Conservation (phyloP, 2,797 vertebrate species). For the Myripristis murdjan region DNA sequence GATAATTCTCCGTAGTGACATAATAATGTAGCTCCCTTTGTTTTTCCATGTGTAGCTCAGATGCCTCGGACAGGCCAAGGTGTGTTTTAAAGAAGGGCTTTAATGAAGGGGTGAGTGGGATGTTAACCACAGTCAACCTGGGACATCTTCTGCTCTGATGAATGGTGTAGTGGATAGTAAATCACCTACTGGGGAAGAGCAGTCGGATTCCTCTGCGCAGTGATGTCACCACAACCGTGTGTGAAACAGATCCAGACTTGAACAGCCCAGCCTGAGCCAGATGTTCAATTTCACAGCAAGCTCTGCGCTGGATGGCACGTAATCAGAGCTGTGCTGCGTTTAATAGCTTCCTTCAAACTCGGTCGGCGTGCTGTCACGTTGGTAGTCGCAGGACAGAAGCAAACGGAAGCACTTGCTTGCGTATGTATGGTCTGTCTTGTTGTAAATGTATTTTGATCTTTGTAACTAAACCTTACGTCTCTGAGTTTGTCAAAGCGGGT, state of each 20-base stretch:
- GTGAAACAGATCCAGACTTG: conserved; percentile 88
- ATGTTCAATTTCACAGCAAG: conserved; percentile 79
- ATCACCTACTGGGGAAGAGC: conserved; percentile 78
- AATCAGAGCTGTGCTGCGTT: conserved; percentile 31
- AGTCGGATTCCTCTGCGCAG: conserved; percentile 81
- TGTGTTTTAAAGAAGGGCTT: conserved; percentile 53
- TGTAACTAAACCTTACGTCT: conserved; percentile 12
- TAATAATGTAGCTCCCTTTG: conserved; percentile 52
- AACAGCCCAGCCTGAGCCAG: conserved; percentile 79
- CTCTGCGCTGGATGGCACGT: conserved; percentile 39
- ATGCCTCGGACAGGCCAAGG: conserved; percentile 37
- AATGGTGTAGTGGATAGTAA: conserved; percentile 79
- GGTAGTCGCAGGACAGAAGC: conserved; percentile 8
- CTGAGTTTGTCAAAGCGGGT: conserved; percentile 14
- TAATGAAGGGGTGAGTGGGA: conserved; percentile 77
- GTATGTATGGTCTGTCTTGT: conserved; percentile 27
- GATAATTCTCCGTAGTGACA: conserved; percentile 34
- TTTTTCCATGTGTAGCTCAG: conserved; percentile 37
- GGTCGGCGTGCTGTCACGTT: background rate
- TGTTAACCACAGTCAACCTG: conserved; percentile 62
- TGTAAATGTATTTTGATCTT: conserved; percentile 13
- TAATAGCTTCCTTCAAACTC: conserved; percentile 24
- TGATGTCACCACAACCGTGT: conserved; percentile 83
- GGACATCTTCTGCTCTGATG: conserved; percentile 72
- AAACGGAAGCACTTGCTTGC: conserved; percentile 9